A percentile compares a stretch with the other conserved stretches of the same genome.
phyloP scores from a whole-genome alignment of 1,140 invertebrate species.

The Sinella curviseta region DNA sequence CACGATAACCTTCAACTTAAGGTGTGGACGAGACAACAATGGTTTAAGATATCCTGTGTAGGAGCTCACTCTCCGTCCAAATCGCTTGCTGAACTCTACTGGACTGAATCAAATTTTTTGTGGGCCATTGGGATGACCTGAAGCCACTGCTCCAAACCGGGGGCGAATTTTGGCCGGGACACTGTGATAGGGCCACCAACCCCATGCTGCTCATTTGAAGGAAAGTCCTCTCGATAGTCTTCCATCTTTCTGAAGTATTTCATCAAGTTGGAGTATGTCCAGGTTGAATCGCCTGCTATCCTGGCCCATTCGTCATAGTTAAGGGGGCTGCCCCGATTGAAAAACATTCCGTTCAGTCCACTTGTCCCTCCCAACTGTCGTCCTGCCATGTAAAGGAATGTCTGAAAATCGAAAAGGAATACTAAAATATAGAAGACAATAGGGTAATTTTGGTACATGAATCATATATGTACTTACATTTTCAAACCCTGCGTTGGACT shows the following conservation, averaged over 20 bases:
- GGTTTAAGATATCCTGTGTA: conserved; percentile 24
- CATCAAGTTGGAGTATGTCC: conserved; percentile 25
- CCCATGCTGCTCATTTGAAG: neutral
- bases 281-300: neutral
- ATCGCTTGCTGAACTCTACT: neutral
- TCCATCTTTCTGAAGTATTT: conserved; percentile 21
- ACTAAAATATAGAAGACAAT: too few relatives aligned
- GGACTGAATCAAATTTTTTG: conserved; percentile 12
- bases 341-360: neutral
- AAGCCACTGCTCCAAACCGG: neutral
- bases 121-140: conserved; percentile 17
- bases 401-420: too few relatives aligned
- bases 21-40: neutral
- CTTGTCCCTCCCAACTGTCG: neutral
- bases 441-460: neutral
- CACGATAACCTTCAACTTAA: conserved; percentile 27
- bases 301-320: conserved; percentile 24
- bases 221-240: conserved; percentile 11
- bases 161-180: neutral
- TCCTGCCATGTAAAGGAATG: neutral
- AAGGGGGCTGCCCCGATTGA: neutral
- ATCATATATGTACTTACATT: neutral
- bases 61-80: conserved; percentile 21
- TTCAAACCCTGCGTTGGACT: neutral
- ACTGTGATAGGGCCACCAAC: neutral